These are phyloP conservation scores for Heterochromis multidens DNA, from an alignment of 2,113 vertebrate species.

Conservation along the genomic window DNA sequence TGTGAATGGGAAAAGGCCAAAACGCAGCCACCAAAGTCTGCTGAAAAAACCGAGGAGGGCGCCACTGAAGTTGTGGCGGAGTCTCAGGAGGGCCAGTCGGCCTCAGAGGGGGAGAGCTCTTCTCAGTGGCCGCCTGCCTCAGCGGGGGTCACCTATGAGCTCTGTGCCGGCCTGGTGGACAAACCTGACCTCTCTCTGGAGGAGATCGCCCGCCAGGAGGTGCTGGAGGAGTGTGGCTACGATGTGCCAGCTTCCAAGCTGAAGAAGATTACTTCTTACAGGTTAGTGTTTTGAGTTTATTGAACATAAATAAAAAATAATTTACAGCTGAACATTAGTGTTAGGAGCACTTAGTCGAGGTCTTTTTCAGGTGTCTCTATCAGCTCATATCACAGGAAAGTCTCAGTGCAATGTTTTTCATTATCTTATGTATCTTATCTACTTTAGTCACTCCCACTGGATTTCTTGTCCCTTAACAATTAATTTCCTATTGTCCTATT, in stretches of 20 bases:
- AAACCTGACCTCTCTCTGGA: constrained; percentile 86
- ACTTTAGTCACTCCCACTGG: not conserved
- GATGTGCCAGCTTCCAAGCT: constrained; percentile 74
- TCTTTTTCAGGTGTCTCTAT: not conserved
- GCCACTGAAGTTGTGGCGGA: constrained; percentile 30
- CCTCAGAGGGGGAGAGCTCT: constrained; percentile 22
- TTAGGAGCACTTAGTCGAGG: not conserved
- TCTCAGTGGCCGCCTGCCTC: constrained; percentile 75
- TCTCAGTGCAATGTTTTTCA: not conserved
- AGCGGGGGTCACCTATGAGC: constrained; percentile 85
- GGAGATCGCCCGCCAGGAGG: constrained; percentile 86
- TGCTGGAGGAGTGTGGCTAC: constrained; percentile 93
- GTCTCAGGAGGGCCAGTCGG: constrained; percentile 41
- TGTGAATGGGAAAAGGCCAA: constrained; percentile 81
- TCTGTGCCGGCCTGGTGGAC: constrained; percentile 92
- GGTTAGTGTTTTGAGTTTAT: constrained; percentile 62
- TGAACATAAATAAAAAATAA: not conserved
- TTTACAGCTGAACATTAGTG: not conserved
- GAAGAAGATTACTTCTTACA: constrained; percentile 84
- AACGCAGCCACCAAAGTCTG: constrained; percentile 61
- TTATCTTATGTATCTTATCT: not conserved
- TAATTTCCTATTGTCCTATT: constrained; percentile 23
- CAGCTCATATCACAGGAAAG: not conserved
- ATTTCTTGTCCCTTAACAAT: constrained; percentile 8
- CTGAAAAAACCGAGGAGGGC: constrained; percentile 50